A percentile compares a stretch with the other conserved stretches of the same genome.
phyloP scores from a whole-genome alignment of 2,113 vertebrate genomes.

The Poecile atricapillus region DNA sequence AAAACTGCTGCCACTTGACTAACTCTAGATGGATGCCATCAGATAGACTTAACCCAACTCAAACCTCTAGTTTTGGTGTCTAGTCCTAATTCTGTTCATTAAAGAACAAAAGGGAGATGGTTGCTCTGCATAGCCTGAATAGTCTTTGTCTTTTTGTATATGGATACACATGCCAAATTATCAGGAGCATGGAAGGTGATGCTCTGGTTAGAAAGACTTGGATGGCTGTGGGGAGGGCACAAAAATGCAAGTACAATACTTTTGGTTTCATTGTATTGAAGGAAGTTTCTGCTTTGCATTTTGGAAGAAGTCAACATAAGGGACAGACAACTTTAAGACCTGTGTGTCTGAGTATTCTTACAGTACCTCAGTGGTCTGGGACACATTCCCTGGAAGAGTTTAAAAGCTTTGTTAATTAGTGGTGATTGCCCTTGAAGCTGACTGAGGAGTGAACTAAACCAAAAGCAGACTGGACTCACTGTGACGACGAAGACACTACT shows the following conservation, averaged over 20 bases:
- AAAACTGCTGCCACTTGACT: not conserved
- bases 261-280: not conserved
- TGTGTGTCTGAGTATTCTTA: not conserved
- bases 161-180: not conserved
- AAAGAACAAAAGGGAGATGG: not conserved
- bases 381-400: not conserved
- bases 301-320: not conserved
- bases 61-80: not conserved
- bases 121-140: not conserved
- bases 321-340: not conserved
- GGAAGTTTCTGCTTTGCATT: not conserved
- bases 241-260: not conserved
- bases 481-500: not conserved
- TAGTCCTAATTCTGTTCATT: not conserved
- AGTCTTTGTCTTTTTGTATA: not conserved
- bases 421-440: not conserved
- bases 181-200: not conserved
- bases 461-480: not conserved
- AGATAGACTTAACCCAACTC: not conserved
- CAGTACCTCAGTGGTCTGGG: not conserved
- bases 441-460: not conserved
- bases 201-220: not conserved
- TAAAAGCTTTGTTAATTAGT: conserved; percentile 20
- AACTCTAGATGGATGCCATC: not conserved
- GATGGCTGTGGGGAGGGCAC: not conserved